Base-by-base conservation (phyloP, 2,888 invertebrate species). In the Heliconius aoede region DNA sequence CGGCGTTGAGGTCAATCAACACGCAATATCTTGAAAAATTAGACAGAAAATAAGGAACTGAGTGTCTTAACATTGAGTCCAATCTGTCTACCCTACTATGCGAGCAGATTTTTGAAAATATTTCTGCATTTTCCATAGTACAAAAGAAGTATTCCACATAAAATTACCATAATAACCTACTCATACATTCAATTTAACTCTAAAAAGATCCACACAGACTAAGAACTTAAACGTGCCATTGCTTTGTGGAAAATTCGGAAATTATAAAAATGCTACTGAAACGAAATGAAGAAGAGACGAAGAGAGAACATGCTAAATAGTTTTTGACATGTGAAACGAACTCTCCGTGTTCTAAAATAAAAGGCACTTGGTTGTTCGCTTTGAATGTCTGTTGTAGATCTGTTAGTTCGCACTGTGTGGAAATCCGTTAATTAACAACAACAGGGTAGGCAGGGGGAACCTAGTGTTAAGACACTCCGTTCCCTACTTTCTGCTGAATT, bases 191-290 rank as follows among this genome's bases (percentile, higher is more conserved):
- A 71, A 71, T 36, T 36, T 60, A 11, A 26, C 26, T 58, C 21
- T 60, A 60, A 72, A 72, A 72, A 72, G 60, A 69, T 21, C 11
- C 26, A 36, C 26, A 60, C 36, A 36, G 9, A 32, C 18, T 15
- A 24, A 72, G 32, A 71, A 32, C 72, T 72, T 72, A 72, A 72
- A 72, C 36, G 61, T 11, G 60, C 36, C 72, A 61, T 72, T 60
- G 72, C 26, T 72, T 72, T 72, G 36, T 60, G 32, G 1, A 11
- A n/a, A 72, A 72, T 60, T 72, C 4, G 72, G 40, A 60, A 72
- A 72, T 72, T 60, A 60, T 72, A 72, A 60, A 60, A 72, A 60
- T 58, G 55, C n/a, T 24, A 26, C 32, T 8, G 58, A 26, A 36
- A 32, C 60, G 72, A 26, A 32, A 60, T 15, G 58, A 18, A n/a